A percentile compares a stretch with the other conserved stretches of the same genome.
These are phyloP conservation scores for Caradrina clavipalpis DNA, from an alignment of 2,888 invertebrate genomes.

Conservation along the genomic window DNA sequence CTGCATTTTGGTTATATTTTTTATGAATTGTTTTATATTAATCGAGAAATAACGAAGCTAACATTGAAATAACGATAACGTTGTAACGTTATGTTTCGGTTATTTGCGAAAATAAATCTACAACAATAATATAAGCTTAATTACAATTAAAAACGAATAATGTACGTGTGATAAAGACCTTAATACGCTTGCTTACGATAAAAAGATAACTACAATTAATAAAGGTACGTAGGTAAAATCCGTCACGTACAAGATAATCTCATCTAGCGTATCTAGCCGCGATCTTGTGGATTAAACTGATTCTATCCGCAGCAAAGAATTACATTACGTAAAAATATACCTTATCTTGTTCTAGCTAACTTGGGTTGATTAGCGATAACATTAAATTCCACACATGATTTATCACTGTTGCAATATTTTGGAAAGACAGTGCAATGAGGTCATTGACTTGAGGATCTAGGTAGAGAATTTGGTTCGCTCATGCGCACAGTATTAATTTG, in stretches of 20 bases:
- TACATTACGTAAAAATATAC: slow-evolving; percentile 40
- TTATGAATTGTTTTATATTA: too few relatives aligned
- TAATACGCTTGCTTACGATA: not conserved
- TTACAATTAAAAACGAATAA: slow-evolving; percentile 1
- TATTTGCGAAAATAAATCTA: too few relatives aligned
- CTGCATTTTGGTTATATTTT: too few relatives aligned
- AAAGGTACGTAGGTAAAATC: slow-evolving; percentile 28
- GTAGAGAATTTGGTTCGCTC: not conserved
- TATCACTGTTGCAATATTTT: slow-evolving; percentile 37
- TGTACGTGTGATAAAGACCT: not conserved
- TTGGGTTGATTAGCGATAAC: slow-evolving; percentile 34
- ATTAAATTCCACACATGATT: slow-evolving; percentile 46
- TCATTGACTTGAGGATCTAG: slow-evolving; percentile 2
- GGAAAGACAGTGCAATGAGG: slow-evolving; percentile 10
- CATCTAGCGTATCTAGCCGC: slow-evolving; percentile 18
- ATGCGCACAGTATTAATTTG: not conserved
- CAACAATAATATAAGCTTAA: not conserved
- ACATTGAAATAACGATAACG: too few relatives aligned
- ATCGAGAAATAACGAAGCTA: too few relatives aligned
- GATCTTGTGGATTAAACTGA: slow-evolving; percentile 40
- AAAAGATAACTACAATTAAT: slow-evolving; percentile 17
- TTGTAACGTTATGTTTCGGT: too few relatives aligned
- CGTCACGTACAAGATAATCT: slow-evolving; percentile 44
- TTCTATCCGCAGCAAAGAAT: slow-evolving; percentile 20
- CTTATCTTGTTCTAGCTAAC: slow-evolving; percentile 39